Evolutionary conservation across 2,113 vertebrate genomes (phyloP), one percentile per base, ranked within the genome.

Genomic region (Tichodroma muraria): DNA sequence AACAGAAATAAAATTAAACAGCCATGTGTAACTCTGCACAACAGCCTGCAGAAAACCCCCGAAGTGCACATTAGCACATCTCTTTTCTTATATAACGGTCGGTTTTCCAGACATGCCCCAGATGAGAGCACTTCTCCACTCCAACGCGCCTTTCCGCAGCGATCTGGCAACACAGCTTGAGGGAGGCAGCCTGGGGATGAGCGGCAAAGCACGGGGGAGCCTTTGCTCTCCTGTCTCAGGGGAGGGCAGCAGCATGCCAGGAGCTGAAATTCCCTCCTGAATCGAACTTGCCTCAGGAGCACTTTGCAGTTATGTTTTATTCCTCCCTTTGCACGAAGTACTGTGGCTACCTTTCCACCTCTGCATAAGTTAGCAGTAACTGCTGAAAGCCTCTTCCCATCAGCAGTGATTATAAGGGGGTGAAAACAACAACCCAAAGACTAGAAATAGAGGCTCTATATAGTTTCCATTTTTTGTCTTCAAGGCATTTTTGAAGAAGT

Each of bases 381-480:
- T 80, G 82, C 88, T 86, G 76, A 80, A 91, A 90, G 83, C 38
- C 56, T 85, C 78, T 85, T 88, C 64, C 44, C 73, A 70, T 92
- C 70, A 64, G 38, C 1, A 1, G 53, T 54, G 77, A 77, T 85
- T 88, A 37, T 57, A 50, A 19, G n/a, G 17, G 20, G 76, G 52
- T 75, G 88, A 96, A 97, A 97, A 94, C 88, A 96, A 72, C 84
- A 94, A 80, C 40, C 15, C 52, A 54, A 87, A 47, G 42, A 90
- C 80, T 96, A 96, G 96, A 97, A 97, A 96, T 85, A 97, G 94
- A 96, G 76, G 64, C 68, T 96, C 90, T 96, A 97, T 89, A 94
- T 93, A 85, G 89, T 93, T 97, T 90, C 90, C 84, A 21, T 52
- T 94, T 91, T 97, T 97, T 95, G 89, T 95, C 96, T 97, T 96